These are phyloP conservation scores for Scaptomyza cyrtandrae DNA, from an alignment of 2,888 invertebrate genomes.

Conservation along the genomic window DNA sequence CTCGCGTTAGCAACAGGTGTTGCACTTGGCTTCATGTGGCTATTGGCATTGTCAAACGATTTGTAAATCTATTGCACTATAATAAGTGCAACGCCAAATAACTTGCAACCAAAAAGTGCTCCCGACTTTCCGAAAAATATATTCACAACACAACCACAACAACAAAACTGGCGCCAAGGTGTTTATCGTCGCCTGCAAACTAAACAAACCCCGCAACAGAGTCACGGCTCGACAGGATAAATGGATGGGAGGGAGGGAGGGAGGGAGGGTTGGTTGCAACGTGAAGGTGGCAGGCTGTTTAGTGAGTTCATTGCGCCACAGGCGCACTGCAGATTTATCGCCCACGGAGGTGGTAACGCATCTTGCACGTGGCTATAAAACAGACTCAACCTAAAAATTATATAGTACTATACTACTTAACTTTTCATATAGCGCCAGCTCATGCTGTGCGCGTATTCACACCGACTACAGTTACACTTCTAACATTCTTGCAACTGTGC, in stretches of 20 bases:
- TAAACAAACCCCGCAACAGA: slow-evolving; percentile 65
- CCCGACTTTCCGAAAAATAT: background rate
- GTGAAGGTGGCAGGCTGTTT: slow-evolving; percentile 11
- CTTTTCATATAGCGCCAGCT: slow-evolving; percentile 66
- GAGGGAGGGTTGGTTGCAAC: background rate
- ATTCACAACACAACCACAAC: no score
- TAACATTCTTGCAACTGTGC: no score
- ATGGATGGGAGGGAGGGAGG: no score
- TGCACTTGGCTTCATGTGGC: slow-evolving; percentile 32
- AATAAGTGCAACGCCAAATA: slow-evolving; percentile 28
- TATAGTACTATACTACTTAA: slow-evolving; percentile 27
- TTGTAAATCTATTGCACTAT: slow-evolving; percentile 12
- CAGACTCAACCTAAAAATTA: slow-evolving; percentile 50
- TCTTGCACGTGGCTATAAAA: slow-evolving; percentile 63
- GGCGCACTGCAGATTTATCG: slow-evolving; percentile 82
- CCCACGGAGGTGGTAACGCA: slow-evolving; percentile 79
- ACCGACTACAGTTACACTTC: background rate
- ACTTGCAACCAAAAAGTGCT: background rate
- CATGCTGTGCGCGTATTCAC: slow-evolving; percentile 52
- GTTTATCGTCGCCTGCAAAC: slow-evolving; percentile 74
- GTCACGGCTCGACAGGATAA: background rate
- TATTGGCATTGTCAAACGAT: slow-evolving; percentile 53
- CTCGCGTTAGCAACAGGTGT: slow-evolving; percentile 37
- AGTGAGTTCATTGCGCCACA: slow-evolving; percentile 73
- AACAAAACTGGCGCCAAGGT: slow-evolving; percentile 67